phyloP scores from a whole-genome alignment of 2,888 invertebrate species.

The Pteria penguin region DNA sequence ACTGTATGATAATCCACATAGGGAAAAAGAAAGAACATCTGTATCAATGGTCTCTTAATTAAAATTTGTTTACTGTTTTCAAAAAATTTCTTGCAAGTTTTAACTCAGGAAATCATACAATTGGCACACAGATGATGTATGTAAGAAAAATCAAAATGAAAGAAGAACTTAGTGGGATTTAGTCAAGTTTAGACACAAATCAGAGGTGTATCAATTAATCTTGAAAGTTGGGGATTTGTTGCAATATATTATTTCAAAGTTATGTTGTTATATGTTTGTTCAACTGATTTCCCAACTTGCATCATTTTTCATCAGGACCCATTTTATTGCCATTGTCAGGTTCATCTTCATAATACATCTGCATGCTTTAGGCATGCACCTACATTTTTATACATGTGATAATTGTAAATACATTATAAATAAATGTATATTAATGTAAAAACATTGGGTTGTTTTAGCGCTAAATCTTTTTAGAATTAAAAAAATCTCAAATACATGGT shows the following conservation, averaged over 20 bases:
- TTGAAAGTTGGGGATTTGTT: conserved; percentile 45
- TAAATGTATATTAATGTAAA: conserved; percentile 39
- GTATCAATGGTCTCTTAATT: no score
- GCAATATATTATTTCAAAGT: conserved; percentile 41
- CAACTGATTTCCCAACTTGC: conserved; percentile 39
- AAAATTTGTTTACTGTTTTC: no score
- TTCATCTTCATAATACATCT: conserved; percentile 5
- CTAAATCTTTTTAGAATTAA: no score
- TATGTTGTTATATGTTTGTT: conserved; percentile 39
- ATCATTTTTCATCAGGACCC: conserved; percentile 9
- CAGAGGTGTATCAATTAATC: conserved; percentile 19
- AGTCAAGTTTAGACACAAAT: background rate
- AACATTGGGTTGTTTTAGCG: no score
- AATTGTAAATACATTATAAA: conserved; percentile 33
- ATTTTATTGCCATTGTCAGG: background rate
- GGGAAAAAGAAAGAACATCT: no score
- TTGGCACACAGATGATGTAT: no score
- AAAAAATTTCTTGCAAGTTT: conserved; percentile 6
- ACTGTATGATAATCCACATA: no score
- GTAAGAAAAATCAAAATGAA: background rate
- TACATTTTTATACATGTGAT: conserved; percentile 21
- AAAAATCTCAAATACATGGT: no score
- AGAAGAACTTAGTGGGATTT: background rate
- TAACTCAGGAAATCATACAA: conserved; percentile 31
- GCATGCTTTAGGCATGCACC: conserved; percentile 15